These are phyloP conservation scores for Linepithema humile DNA, from an alignment of 1,140 invertebrate genomes.

Conservation along the genomic window DNA sequence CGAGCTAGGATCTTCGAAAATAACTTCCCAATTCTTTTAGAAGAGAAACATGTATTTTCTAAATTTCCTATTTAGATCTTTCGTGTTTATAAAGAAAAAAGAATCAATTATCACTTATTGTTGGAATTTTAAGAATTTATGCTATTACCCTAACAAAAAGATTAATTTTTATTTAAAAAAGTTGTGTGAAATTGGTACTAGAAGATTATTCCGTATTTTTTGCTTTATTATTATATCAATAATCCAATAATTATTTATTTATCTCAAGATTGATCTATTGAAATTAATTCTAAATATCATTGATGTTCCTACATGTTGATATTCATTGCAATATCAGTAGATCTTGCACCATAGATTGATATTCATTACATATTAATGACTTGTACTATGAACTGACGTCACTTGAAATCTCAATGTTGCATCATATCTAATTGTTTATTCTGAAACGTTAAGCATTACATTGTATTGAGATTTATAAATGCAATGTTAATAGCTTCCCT, in stretches of 20 bases:
- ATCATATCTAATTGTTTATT: constrained; percentile 1
- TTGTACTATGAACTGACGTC: background rate
- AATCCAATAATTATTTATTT: too few relatives aligned
- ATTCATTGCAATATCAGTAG: too few relatives aligned
- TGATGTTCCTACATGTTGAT: too few relatives aligned
- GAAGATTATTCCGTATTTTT: background rate
- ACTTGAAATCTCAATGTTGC: background rate
- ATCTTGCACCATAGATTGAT: too few relatives aligned
- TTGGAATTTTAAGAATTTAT: too few relatives aligned
- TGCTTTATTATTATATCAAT: background rate
- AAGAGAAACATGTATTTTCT: background rate
- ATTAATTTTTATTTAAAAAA: background rate
- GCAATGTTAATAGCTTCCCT: background rate
- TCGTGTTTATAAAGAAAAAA: background rate
- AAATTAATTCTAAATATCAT: too few relatives aligned
- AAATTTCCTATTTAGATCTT: background rate
- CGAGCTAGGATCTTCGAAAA: background rate
- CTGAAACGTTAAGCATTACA: background rate
- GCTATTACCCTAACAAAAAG: too few relatives aligned
- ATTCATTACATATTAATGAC: background rate
- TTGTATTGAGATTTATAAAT: background rate
- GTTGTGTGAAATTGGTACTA: background rate
- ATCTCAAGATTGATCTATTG: too few relatives aligned
- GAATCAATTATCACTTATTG: too few relatives aligned
- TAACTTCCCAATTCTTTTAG: background rate